Evolutionary conservation across 2,797 vertebrate genomes (phyloP).

Genomic region (Glossophaga mutica): DNA sequence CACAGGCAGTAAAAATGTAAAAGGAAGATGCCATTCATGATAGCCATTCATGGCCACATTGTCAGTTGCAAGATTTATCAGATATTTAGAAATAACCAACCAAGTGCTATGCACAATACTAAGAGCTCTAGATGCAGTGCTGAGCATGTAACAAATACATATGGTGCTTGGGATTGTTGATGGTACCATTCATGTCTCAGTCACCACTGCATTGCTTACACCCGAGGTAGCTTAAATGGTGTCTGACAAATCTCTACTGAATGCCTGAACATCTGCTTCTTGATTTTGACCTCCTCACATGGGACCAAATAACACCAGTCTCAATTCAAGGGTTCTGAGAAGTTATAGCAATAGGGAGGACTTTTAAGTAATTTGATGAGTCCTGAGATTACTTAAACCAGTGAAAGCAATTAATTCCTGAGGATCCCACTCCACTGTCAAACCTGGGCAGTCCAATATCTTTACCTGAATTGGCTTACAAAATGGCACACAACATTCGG

Average conservation of each 20-base stretch:
- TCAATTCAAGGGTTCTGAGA: neutral
- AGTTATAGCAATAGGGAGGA: neutral
- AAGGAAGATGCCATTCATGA: neutral
- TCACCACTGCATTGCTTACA: accelerated
- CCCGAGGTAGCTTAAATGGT: neutral
- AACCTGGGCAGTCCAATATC: neutral
- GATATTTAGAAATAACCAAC: neutral
- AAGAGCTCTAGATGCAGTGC: neutral
- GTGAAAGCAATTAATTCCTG: neutral
- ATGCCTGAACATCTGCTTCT: neutral
- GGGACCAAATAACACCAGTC: neutral
- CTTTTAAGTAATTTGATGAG: too few species aligned
- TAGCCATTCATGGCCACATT: neutral
- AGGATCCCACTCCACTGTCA: neutral
- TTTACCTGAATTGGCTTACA: neutral
- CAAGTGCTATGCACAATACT: too few species aligned
- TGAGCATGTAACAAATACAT: neutral
- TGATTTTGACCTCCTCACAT: neutral
- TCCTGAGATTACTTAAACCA: neutral
- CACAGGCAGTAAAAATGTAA: neutral
- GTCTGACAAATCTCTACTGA: neutral
- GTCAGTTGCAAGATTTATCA: neutral
- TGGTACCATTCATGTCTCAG: too few species aligned
- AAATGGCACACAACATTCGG: neutral
- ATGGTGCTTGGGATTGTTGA: too few species aligned